phyloP scores from a whole-genome alignment of 2,888 invertebrate species.

The Biston stratarius region DNA sequence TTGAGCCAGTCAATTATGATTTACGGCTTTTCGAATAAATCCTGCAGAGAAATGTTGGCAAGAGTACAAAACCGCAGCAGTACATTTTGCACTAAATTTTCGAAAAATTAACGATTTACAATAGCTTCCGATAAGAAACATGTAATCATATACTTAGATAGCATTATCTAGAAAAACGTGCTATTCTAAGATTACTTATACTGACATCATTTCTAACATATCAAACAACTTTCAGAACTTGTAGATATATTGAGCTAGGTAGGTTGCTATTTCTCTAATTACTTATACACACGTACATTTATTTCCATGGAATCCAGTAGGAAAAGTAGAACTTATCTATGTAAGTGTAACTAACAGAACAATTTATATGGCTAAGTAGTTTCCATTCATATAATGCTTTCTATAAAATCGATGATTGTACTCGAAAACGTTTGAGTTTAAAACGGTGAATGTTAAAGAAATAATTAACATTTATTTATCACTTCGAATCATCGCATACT shows the following conservation, averaged over 20 bases:
- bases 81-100: constrained; percentile 8
- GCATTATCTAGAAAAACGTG: constrained; percentile 28
- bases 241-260: constrained; percentile 10
- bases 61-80: constrained; percentile 19
- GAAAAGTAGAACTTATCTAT: constrained; percentile 6
- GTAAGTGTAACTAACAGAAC: background rate
- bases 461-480: background rate
- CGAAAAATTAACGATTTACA: constrained; percentile 19
- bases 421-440: background rate
- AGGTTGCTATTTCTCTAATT: constrained; percentile 14
- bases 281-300: constrained; percentile 14
- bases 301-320: constrained; percentile 11
- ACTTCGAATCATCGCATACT: background rate
- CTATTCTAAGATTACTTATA: constrained; percentile 14
- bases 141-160: constrained; percentile 12
- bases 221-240: constrained; percentile 4
- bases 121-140: constrained; percentile 19
- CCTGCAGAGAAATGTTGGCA: constrained; percentile 24
- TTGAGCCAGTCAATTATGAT: constrained; percentile 22
- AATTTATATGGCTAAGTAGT: background rate
- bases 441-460: background rate
- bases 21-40: constrained; percentile 24
- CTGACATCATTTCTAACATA: constrained; percentile 13
- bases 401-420: too few species aligned
- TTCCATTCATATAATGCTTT: background rate